A percentile compares a stretch with the other conserved stretches of the same genome.
Conservation (phyloP, 2,113 vertebrate species). For the Rhabdomys dilectus region DNA sequence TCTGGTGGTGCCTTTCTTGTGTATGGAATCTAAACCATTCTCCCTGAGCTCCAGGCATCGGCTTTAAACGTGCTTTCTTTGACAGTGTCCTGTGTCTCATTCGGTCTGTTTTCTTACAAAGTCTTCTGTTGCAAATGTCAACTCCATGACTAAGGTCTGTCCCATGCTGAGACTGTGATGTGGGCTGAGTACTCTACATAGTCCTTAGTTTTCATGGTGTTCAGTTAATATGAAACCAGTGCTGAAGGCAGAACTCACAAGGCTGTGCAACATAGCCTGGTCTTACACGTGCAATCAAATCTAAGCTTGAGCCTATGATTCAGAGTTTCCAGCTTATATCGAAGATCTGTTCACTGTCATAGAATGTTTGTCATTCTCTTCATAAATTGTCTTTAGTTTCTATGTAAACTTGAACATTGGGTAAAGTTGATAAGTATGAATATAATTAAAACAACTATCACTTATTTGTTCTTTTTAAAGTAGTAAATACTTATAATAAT, state of each 20-base stretch:
- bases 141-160: not conserved
- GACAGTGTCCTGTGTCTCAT: not conserved
- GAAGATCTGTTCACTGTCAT: not conserved
- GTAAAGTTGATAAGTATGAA: not conserved
- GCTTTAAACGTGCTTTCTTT: not conserved
- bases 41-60: not conserved
- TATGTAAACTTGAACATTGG: conserved; percentile 12
- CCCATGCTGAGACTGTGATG: not conserved
- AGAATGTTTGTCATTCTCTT: not conserved
- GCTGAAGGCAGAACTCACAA: not conserved
- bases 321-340: not conserved
- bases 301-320: not conserved
- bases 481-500: not conserved
- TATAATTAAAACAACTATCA: not conserved
- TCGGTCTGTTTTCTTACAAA: not conserved
- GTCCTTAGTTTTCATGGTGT: not conserved
- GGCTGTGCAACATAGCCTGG: not conserved
- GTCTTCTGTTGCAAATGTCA: not conserved
- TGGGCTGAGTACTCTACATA: not conserved
- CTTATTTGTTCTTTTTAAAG: not conserved
- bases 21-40: not conserved
- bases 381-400: not conserved
- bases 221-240: not conserved
- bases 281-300: not conserved
- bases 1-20: not conserved